These are phyloP conservation scores for Petrophora chlorosata DNA, from an alignment of 2,888 invertebrate species.

Conservation along the genomic window DNA sequence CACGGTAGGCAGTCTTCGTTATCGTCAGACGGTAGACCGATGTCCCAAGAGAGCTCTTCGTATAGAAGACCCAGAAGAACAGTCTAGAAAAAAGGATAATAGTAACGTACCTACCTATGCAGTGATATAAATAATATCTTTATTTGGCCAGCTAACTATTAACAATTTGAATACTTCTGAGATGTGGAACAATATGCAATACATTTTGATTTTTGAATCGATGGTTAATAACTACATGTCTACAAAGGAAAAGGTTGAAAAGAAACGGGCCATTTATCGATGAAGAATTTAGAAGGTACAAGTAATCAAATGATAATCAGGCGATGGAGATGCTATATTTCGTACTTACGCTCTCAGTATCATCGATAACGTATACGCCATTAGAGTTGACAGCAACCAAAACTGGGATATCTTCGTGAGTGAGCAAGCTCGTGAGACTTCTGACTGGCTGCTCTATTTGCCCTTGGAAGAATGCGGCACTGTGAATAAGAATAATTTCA, in stretches of 20 bases:
- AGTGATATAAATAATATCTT: too few relatives aligned
- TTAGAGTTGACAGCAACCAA: conserved; percentile 93
- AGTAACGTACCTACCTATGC: not conserved
- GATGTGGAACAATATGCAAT: too few relatives aligned
- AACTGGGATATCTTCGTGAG: conserved; percentile 94
- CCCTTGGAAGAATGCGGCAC: conserved; percentile 97
- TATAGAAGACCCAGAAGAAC: conserved; percentile 92
- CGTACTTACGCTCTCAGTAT: conserved; percentile 92
- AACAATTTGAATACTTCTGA: too few relatives aligned
- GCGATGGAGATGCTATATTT: too few relatives aligned
- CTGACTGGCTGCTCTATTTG: conserved; percentile 96
- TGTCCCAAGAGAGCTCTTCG: conserved; percentile 96
- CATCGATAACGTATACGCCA: conserved; percentile 94
- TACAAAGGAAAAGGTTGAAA: too few relatives aligned
- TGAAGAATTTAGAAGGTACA: too few relatives aligned
- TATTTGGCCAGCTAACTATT: too few relatives aligned
- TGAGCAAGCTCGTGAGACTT: conserved; percentile 92
- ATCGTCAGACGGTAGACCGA: conserved; percentile 93
- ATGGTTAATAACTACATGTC: too few relatives aligned
- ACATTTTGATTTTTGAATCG: too few relatives aligned
- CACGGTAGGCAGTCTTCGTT: conserved; percentile 95
- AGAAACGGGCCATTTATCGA: too few relatives aligned
- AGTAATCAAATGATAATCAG: too few relatives aligned
- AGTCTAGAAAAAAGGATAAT: conserved; percentile 81
- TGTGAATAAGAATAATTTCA: too few relatives aligned